Base-by-base conservation (phyloP, 2,113 vertebrate genomes). In the Pseudopodoces humilis region DNA sequence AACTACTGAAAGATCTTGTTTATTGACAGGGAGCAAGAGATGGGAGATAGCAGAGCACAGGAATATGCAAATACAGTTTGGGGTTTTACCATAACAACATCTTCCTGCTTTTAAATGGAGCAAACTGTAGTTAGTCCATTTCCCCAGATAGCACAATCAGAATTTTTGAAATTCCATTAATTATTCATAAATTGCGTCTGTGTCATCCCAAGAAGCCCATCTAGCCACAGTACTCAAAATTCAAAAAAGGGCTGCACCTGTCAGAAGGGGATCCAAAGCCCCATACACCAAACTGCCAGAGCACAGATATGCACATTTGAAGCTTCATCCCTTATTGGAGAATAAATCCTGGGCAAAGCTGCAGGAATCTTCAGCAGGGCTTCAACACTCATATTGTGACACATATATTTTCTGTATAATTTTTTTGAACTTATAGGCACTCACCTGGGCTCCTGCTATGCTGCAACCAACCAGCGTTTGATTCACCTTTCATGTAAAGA, bases 71-170 rank as follows among this genome's bases (percentile, higher is more conserved):
- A 85, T 83, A 24, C 24, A 37, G 49, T 69, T 90, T 89, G 69
- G 60, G n/a, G 68, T 72, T 92, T 94, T 91, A 92, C 75, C 76
- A 97, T 78, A 94, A 94, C 65, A 92, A 88, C 68, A 78, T 86
- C 78, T 83, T 92, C 81, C 64, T 94, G 70, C 49, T 92, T 86
- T 94, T 86, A 80, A 92, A 94, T 82, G 47, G 76, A 81, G 84
- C 53, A 62, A 59, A 55, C 52, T 75, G 20, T 81, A 55, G 77
- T 96, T 94, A 96, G 91, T 69, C 62, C 47, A 88, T 95, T 86
- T 85, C 83, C 65, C 15, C 46, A 95, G 86, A 60, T 4, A 84
- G 44, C 24, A 94, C 64, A 84, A 84, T 71, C 67, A 71, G 81
- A 93, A 84, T 50, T 88, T 92, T 59, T 90, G 59, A 80, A 72